phyloP scores from a whole-genome alignment of 1,140 invertebrate species.

The Drosophila sp. region DNA sequence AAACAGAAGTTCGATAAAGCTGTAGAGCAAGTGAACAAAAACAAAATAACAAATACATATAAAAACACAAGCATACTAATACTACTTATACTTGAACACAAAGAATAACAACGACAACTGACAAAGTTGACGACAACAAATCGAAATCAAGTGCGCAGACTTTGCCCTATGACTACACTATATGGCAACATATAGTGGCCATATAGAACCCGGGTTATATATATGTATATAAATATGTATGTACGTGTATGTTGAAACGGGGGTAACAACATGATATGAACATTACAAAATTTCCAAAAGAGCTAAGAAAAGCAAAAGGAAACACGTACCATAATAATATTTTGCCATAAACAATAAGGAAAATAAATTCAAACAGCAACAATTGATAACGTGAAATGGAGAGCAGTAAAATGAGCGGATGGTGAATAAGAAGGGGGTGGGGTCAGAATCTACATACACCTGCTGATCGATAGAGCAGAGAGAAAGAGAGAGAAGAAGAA shows the following conservation, averaged over 20 bases:
- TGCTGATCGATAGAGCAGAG: not conserved
- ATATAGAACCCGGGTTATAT: not conserved
- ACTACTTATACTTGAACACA: constrained; percentile 48
- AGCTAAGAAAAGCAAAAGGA: constrained; percentile 3
- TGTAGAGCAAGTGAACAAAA: constrained; percentile 24
- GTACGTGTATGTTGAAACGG: not conserved
- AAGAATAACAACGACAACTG: constrained; percentile 37
- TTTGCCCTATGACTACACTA: constrained; percentile 78
- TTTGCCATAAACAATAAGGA: constrained; percentile 13
- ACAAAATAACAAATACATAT: constrained; percentile 41
- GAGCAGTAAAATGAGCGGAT: not conserved
- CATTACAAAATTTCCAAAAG: constrained; percentile 3
- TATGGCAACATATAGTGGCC: constrained; percentile 13
- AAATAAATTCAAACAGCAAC: constrained; percentile 15
- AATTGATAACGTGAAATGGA: constrained; percentile 6
- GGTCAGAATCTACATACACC: not conserved
- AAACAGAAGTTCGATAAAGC: constrained; percentile 64
- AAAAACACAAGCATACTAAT: constrained; percentile 32
- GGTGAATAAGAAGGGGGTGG: not conserved
- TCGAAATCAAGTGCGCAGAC: constrained; percentile 66
- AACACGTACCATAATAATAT: constrained; percentile 12
- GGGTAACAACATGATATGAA: constrained; percentile 19
- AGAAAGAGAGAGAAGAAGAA: not conserved
- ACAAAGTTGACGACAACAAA: constrained; percentile 57
- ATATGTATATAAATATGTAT: too few relatives aligned